Conservation (phyloP, 2,888 invertebrate genomes). For the Falcaria lacertinaria region DNA sequence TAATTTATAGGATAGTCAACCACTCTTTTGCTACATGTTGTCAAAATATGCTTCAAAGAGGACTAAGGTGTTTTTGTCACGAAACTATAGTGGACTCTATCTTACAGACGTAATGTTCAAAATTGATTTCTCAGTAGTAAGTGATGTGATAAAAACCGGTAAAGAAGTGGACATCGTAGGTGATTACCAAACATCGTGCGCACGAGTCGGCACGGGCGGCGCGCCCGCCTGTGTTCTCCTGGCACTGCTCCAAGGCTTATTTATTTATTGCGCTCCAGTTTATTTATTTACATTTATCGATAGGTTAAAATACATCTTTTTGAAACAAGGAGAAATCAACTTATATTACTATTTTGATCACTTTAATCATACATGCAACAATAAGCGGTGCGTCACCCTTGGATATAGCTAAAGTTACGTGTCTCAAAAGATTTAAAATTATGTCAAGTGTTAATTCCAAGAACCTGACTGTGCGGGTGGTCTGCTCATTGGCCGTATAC, state of each 20-base stretch:
- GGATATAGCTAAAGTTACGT: too few species aligned
- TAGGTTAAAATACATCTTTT: slow-evolving; percentile 28
- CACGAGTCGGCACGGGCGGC: slow-evolving; percentile 24
- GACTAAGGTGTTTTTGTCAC: not conserved
- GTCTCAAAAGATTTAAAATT: too few species aligned
- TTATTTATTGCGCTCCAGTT: slow-evolving; percentile 51
- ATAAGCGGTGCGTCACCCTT: not conserved
- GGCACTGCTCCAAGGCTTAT: slow-evolving; percentile 48
- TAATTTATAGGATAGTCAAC: slow-evolving; percentile 6
- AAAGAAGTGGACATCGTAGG: slow-evolving; percentile 26
- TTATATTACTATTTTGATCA: not conserved
- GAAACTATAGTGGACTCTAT: not conserved
- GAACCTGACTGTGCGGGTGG: too few species aligned
- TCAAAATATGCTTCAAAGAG: not conserved
- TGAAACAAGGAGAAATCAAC: slow-evolving; percentile 24
- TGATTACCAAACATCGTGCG: slow-evolving; percentile 31
- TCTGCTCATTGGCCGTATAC: too few species aligned
- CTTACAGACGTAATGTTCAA: not conserved
- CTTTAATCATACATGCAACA: not conserved
- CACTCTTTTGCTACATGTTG: not conserved
- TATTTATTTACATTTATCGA: slow-evolving; percentile 54
- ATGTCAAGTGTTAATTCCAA: too few species aligned
- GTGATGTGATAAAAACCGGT: slow-evolving; percentile 17
- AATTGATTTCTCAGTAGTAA: not conserved
- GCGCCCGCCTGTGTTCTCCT: slow-evolving; percentile 26